Evolutionary conservation across 2,888 invertebrate species (phyloP), one percentile per base, ranked within the genome.

Genomic region (Bellardia pandia): DNA sequence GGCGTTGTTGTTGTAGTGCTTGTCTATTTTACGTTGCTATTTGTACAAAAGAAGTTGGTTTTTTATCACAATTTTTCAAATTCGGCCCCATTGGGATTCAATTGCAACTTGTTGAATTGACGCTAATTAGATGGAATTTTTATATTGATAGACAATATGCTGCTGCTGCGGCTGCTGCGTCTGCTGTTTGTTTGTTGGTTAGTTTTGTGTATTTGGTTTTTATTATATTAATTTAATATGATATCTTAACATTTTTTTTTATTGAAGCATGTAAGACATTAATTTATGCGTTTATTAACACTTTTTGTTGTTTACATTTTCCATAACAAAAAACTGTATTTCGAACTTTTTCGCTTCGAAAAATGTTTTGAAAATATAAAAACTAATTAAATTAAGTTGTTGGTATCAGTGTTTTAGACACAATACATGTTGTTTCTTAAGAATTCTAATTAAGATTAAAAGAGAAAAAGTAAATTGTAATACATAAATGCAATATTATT

Each of bases 101-200:
- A 77, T 77, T 84, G 77, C 80, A 86, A 81, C 76, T 84, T 86
- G 84, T 84, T 86, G 77, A 84, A 84, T 81, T 81, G 84, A 84
- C 86, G 68, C 62, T 86, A 86, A 84, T 86, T 84, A 86, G 84
- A 86, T 81, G 80, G 76, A 84, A 77, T 84, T 80, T 62, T 75
- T 74, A 69, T 74, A 37, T 81, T 77, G 69, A 53, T 86, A 74
- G 76, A 56, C 69, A 69, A 30, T 56, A 48, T 76, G 16, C n/a
- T 75, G 58, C 9, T 74, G 48, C 3, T 78, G 58, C 9, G 69
- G 48, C 3, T 78, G 66, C 14, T 58, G 75, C 9, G 51, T 42
- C n/a, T 79, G 30, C 16, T 74, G 60, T 23, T 64, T 56, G 23
- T 58, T 58, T 30, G 37, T 71, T 64, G 40, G 40, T 66, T 72